Conservation (phyloP, 37 sponge, comb jelly and placozoan genomes). For the Aphrocallistes beatrix region DNA sequence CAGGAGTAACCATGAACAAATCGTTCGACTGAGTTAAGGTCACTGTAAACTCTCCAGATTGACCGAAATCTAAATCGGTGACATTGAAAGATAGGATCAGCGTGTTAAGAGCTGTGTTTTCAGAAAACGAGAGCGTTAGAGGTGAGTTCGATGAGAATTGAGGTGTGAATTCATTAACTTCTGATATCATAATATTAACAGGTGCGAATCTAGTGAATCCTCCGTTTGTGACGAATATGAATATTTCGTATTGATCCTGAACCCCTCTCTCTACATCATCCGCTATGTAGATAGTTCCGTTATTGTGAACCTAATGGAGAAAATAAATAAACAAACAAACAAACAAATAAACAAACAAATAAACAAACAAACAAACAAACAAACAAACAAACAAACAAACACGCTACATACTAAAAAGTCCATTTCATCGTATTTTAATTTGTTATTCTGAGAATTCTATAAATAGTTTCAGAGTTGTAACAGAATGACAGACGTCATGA, state of each 20-base stretch:
- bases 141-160: neutral
- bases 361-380: no score
- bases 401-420: no score
- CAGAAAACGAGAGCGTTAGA: neutral
- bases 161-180: neutral
- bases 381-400: no score
- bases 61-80: neutral
- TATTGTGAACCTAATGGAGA: neutral
- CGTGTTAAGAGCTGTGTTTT: neutral
- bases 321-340: no score
- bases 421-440: no score
- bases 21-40: neutral
- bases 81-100: neutral
- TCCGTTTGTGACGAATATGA: neutral
- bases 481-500: no score
- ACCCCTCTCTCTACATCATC: neutral
- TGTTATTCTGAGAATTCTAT: no score
- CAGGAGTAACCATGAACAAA: neutral
- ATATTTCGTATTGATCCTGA: neutral
- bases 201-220: neutral
- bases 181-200: neutral
- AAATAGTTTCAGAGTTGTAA: no score
- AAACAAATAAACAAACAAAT: no score
- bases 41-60: neutral
- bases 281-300: neutral